Evolutionary conservation across 2,797 vertebrate genomes (phyloP).

Genomic region (Melanotaenia parkinsoni): DNA sequence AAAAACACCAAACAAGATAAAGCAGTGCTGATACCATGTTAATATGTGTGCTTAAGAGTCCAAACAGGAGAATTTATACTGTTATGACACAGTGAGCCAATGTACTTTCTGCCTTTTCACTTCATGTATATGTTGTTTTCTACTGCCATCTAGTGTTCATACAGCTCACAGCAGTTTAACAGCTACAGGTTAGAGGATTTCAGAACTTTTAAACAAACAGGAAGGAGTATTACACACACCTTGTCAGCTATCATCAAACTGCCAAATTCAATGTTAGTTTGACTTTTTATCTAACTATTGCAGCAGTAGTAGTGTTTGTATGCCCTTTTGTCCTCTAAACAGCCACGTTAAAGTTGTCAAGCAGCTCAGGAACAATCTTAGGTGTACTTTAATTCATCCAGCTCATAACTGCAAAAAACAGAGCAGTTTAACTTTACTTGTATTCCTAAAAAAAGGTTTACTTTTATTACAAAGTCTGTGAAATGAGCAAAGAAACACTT

Average conservation of each 20-base stretch:
- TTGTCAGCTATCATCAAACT: not conserved
- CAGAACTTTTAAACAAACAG: too few species aligned
- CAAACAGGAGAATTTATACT: not conserved
- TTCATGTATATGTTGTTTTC: conserved; percentile 1
- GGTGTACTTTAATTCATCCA: not conserved
- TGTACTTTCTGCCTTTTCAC: too few species aligned
- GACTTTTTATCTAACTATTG: not conserved
- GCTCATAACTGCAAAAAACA: not conserved
- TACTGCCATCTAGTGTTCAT: conserved; percentile 68
- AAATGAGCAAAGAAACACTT: not conserved
- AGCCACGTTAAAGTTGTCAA: too few species aligned
- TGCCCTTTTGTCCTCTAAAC: not conserved
- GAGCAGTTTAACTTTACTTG: not conserved
- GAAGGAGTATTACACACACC: not conserved
- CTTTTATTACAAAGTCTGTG: not conserved
- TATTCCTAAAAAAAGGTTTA: not conserved
- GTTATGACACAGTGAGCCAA: conserved; percentile 2
- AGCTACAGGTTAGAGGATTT: not conserved
- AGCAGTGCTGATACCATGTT: not conserved
- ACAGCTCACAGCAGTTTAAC: not conserved
- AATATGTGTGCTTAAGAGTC: not conserved
- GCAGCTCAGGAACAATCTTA: too few species aligned
- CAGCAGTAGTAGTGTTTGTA: not conserved
- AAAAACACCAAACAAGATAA: not conserved
- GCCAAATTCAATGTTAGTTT: not conserved